phyloP scores from a whole-genome alignment of 2,113 vertebrate species.

The Phalacrocorax aristotelis region DNA sequence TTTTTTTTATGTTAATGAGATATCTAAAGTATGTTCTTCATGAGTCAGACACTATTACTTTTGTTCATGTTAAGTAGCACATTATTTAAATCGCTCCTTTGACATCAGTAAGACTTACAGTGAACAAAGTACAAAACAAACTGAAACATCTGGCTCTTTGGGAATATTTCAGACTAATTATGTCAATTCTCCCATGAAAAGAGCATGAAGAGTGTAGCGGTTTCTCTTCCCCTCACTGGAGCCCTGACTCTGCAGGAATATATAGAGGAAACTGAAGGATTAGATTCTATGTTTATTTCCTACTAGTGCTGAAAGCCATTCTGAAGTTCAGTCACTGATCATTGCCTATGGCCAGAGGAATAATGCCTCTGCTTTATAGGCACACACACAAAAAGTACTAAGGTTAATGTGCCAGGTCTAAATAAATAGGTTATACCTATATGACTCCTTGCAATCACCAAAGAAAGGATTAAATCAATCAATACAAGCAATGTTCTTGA shows the following conservation, averaged over 20 bases:
- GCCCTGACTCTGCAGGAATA: background rate
- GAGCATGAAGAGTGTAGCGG: background rate
- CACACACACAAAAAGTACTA: background rate
- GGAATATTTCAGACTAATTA: background rate
- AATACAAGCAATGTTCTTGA: background rate
- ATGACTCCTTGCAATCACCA: background rate
- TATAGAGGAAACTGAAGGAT: background rate
- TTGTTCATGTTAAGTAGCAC: background rate
- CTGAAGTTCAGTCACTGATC: background rate
- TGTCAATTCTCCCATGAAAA: background rate
- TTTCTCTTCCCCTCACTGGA: background rate
- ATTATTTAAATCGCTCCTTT: background rate
- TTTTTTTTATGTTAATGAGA: background rate
- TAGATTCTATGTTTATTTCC: background rate
- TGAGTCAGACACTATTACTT: background rate
- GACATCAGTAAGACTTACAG: background rate
- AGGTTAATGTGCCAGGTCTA: background rate
- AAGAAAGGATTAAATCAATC: background rate
- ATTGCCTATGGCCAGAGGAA: background rate
- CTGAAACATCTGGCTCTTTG: background rate
- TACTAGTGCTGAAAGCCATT: background rate
- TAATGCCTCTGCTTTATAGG: background rate
- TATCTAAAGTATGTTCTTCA: background rate
- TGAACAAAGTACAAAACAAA: background rate
- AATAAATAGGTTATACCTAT: background rate